Conservation (phyloP, 2,888 invertebrate genomes). For the Gari tellinella region DNA sequence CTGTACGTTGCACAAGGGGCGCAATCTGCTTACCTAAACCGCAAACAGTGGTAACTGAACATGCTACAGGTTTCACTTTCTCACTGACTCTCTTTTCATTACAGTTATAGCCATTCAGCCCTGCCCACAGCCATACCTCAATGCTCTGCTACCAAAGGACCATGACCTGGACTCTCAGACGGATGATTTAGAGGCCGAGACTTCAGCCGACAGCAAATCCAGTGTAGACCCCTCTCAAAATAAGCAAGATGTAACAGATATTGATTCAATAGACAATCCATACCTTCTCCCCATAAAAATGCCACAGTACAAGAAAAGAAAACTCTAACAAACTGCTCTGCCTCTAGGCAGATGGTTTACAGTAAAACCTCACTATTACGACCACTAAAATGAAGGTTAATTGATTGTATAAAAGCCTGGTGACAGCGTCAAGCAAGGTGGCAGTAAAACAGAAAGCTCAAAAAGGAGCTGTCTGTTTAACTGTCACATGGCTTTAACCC, state of each 20-base stretch:
- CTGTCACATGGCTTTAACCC: no score
- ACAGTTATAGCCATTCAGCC: conserved; percentile 95
- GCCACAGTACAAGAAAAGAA: conserved; percentile 73
- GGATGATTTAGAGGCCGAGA: conserved; percentile 37
- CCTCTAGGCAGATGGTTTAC: no score
- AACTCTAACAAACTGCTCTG: conserved; percentile 12
- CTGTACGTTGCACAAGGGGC: no score
- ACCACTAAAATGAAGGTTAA: no score
- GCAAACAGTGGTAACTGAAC: no score
- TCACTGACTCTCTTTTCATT: conserved; percentile 49
- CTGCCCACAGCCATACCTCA: conserved; percentile 91
- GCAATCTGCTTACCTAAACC: no score
- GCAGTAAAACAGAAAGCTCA: no score
- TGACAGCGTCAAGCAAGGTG: no score
- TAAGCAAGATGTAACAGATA: conserved; percentile 76
- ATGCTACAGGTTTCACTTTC: no score
- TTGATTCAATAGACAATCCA: conserved; percentile 90
- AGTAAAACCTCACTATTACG: no score
- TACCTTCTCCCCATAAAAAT: conserved; percentile 87
- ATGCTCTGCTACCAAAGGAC: conserved; percentile 95
- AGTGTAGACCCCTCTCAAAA: conserved; percentile 13
- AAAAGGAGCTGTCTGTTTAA: no score
- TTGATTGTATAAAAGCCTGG: no score
- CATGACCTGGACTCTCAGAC: conserved; percentile 96
- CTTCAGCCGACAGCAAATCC: conserved; percentile 2